Percentiles rank a stretch among this genome's conserved stretches.
Evolutionary conservation across 2,797 vertebrate species (phyloP).

Genomic region (Atherinosoma microstoma): DNA sequence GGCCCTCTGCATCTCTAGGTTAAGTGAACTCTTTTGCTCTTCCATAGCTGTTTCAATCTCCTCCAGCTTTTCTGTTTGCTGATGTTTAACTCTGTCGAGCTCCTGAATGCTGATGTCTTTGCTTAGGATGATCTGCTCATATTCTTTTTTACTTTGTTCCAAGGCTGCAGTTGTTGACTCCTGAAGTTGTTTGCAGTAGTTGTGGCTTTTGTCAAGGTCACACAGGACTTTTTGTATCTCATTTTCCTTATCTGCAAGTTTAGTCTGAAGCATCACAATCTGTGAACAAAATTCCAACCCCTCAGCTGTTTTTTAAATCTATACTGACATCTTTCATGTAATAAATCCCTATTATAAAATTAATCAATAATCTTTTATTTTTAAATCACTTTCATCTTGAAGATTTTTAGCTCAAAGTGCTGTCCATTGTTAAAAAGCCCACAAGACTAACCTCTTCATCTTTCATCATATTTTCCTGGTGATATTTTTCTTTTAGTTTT

Average conservation of each 20-base stretch:
- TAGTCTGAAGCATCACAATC: conserved; percentile 82
- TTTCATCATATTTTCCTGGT: conserved; percentile 83
- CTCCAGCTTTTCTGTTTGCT: conserved; percentile 78
- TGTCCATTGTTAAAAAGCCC: not conserved
- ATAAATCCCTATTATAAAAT: not conserved
- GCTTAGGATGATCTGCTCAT: conserved; percentile 80
- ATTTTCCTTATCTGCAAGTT: conserved; percentile 82
- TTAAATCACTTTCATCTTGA: not conserved
- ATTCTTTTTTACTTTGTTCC: conserved; percentile 76
- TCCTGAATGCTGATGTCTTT: conserved; percentile 85
- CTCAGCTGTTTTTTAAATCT: conserved; percentile 7
- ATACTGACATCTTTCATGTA: not conserved
- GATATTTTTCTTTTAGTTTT: conserved; percentile 83
- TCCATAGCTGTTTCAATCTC: conserved; percentile 77
- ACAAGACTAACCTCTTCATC: conserved; percentile 86
- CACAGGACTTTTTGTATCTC: conserved; percentile 80
- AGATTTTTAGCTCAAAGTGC: not conserved
- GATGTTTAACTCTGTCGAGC: conserved; percentile 77
- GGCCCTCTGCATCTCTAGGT: conserved; percentile 82
- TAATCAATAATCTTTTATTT: not conserved
- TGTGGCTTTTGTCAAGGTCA: conserved; percentile 83
- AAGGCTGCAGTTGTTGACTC: conserved; percentile 82
- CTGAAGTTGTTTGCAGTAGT: conserved; percentile 79
- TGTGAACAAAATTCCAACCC: conserved; percentile 52
- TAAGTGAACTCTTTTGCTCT: conserved; percentile 81